phyloP scores from a whole-genome alignment of 2,888 invertebrate species.

The Apantesis nais region DNA sequence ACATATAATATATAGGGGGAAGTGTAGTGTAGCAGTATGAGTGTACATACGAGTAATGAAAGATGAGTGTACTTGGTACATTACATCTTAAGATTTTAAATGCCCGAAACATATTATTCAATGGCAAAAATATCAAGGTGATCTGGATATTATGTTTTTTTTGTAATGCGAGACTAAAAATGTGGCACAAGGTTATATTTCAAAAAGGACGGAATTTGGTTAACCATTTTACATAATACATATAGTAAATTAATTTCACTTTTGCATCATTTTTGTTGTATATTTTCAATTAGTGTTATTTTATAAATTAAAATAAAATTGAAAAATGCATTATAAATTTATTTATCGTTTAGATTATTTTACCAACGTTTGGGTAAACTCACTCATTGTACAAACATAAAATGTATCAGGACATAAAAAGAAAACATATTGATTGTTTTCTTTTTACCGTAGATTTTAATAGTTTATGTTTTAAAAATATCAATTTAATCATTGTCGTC shows the following conservation, averaged over 20 bases:
- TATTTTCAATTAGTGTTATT: neutral
- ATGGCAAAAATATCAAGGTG: neutral
- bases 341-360: neutral
- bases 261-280: neutral
- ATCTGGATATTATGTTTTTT: conserved; percentile 8
- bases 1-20: neutral
- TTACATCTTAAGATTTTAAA: neutral
- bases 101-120: neutral
- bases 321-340: neutral
- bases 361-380: too few species aligned
- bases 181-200: conserved; percentile 10
- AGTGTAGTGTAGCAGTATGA: neutral
- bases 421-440: too few species aligned
- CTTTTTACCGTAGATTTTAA: neutral
- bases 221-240: neutral
- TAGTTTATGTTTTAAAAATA: neutral
- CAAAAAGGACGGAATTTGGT: neutral
- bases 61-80: neutral
- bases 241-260: neutral
- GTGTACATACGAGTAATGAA: neutral
- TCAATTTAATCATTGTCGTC: neutral
- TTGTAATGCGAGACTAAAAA: neutral
- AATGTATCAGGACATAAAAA: too few species aligned
- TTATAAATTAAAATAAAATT: neutral
- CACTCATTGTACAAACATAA: too few species aligned